Conservation (phyloP, 2,888 invertebrate species). For the Standfussiana lucernea region DNA sequence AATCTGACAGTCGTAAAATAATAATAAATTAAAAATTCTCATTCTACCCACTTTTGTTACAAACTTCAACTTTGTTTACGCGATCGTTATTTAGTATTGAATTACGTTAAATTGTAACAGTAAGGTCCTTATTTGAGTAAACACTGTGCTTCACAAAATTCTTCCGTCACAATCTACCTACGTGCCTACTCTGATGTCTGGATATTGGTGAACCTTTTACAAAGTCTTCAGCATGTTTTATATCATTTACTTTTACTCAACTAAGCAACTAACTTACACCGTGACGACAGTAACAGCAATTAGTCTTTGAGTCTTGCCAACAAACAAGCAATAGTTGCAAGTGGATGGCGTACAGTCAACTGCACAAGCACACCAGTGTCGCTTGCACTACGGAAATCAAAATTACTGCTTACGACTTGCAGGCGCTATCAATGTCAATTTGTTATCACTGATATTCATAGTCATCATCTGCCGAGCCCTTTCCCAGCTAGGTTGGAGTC, state of each 20-base stretch:
- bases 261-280: not conserved
- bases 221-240: not conserved
- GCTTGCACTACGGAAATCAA: not conserved
- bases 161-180: not conserved
- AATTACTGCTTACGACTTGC: not conserved
- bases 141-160: not conserved
- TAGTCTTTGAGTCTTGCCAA: not conserved
- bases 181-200: not conserved
- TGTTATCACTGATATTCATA: not conserved
- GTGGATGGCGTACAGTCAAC: not conserved
- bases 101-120: too few relatives aligned
- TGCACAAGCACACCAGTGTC: not conserved
- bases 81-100: not conserved
- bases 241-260: not conserved
- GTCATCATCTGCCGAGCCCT: not conserved
- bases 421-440: not conserved
- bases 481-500: too few relatives aligned
- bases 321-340: not conserved
- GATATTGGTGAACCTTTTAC: not conserved
- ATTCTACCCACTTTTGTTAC: slow-evolving; percentile 5
- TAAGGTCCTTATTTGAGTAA: not conserved
- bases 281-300: not conserved
- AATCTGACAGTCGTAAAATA: not conserved
- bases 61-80: not conserved
- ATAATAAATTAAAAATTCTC: not conserved